phyloP scores from a whole-genome alignment of 2,797 vertebrate genomes.

The Tapera naevia region DNA sequence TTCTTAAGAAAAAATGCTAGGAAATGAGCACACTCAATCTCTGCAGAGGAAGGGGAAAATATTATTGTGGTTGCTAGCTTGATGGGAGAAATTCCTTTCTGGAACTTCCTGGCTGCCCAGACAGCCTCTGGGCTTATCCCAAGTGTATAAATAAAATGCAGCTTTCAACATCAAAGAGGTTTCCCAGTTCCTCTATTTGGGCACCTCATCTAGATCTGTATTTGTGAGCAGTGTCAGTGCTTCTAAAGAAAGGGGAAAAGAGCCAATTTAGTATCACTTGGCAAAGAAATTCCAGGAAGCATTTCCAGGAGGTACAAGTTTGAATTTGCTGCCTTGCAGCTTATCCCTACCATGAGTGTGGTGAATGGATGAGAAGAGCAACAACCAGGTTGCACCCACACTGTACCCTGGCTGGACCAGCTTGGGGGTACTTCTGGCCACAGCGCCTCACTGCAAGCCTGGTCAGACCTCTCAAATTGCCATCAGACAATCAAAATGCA shows the following conservation, averaged over 20 bases:
- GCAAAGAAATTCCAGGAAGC: background rate
- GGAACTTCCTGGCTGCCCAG: slow-evolving; percentile 13
- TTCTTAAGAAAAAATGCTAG: background rate
- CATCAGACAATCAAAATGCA: background rate
- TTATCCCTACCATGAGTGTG: accelerated
- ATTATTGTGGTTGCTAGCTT: background rate
- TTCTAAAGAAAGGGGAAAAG: background rate
- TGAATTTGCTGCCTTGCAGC: background rate
- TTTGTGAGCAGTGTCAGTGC: background rate
- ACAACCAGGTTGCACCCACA: background rate
- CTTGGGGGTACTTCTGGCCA: background rate
- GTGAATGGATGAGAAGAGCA: background rate
- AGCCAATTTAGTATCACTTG: background rate
- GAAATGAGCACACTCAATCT: background rate
- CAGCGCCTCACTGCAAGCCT: background rate
- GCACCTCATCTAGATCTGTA: background rate
- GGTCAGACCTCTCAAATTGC: background rate
- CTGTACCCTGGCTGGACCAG: background rate
- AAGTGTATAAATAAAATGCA: slow-evolving; percentile 8
- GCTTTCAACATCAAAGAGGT: slow-evolving; percentile 24
- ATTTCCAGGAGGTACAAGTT: background rate
- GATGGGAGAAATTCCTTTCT: slow-evolving; percentile 33
- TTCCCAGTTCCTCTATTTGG: background rate
- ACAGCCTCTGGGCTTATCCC: slow-evolving; percentile 8
- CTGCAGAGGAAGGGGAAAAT: background rate